These are phyloP conservation scores for Callorhinus ursinus DNA, from an alignment of 2,113 vertebrate genomes.

Conservation along the genomic window DNA sequence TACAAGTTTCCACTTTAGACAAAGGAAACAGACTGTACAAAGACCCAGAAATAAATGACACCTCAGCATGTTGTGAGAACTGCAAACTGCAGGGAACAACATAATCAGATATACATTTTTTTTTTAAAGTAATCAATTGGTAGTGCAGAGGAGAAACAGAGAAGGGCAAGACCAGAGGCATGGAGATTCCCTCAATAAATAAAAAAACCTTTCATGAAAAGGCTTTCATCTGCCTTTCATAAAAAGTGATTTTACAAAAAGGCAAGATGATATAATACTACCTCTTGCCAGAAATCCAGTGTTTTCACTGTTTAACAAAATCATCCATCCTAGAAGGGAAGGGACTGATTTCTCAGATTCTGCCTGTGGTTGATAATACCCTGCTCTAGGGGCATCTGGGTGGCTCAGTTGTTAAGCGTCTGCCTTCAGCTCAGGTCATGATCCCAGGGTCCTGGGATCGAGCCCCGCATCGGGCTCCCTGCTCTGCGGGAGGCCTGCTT, in stretches of 20 bases:
- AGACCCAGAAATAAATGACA: constrained; percentile 38
- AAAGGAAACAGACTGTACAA: not conserved
- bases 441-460: no score
- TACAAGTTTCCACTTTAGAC: not conserved
- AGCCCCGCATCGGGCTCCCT: no score
- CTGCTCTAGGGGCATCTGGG: no score
- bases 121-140: not conserved
- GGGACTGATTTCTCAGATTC: not conserved
- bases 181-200: not conserved
- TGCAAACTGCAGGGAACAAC: not conserved
- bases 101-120: not conserved
- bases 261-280: not conserved
- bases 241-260: constrained; percentile 15
- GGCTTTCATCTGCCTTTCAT: not conserved
- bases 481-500: no score
- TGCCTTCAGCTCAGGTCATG: no score
- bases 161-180: not conserved
- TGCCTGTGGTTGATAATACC: not conserved
- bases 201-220: not conserved
- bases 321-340: not conserved
- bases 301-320: not conserved
- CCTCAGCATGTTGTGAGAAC: not conserved
- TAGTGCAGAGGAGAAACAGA: not conserved
- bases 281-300: not conserved
- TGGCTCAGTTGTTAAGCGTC: no score